Percentiles rank a stretch among this genome's conserved stretches.
These are phyloP conservation scores for Argyrosomus japonicus DNA, from an alignment of 2,113 vertebrate species.

Conservation along the genomic window DNA sequence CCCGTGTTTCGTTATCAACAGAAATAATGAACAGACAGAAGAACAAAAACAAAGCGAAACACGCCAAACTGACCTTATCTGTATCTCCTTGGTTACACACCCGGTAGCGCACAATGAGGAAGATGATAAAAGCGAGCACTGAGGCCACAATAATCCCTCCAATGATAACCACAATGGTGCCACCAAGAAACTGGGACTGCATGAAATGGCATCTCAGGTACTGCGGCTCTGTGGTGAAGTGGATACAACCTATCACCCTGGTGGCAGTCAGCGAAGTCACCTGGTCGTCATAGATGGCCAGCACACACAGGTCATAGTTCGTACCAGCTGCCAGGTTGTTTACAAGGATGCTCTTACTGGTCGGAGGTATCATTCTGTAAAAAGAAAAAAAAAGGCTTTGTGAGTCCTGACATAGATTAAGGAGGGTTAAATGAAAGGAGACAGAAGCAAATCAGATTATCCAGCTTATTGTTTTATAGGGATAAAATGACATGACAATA, in stretches of 20 bases:
- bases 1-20: not conserved
- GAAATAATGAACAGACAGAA: constrained; percentile 31
- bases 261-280: constrained; percentile 96
- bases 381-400: not conserved
- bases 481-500: constrained; percentile 66
- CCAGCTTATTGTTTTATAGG: constrained; percentile 63
- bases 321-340: constrained; percentile 97
- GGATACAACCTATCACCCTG: constrained; percentile 94
- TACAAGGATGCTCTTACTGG: constrained; percentile 95
- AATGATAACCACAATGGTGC: constrained; percentile 99
- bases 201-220: constrained; percentile 98
- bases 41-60: constrained; percentile 13
- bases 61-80: constrained; percentile 85
- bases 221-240: constrained; percentile 96
- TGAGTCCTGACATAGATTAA: constrained; percentile 49
- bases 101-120: constrained; percentile 98
- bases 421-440: constrained; percentile 58
- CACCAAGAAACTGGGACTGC: constrained; percentile 99
- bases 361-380: constrained; percentile 96
- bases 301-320: constrained; percentile 93
- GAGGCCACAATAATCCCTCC: constrained; percentile 99
- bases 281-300: constrained; percentile 98
- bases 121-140: constrained; percentile 98
- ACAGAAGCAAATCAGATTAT: constrained; percentile 66
- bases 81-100: constrained; percentile 93